Conservation (phyloP, 1,140 invertebrate species). For the Chironomus striatipennis region DNA sequence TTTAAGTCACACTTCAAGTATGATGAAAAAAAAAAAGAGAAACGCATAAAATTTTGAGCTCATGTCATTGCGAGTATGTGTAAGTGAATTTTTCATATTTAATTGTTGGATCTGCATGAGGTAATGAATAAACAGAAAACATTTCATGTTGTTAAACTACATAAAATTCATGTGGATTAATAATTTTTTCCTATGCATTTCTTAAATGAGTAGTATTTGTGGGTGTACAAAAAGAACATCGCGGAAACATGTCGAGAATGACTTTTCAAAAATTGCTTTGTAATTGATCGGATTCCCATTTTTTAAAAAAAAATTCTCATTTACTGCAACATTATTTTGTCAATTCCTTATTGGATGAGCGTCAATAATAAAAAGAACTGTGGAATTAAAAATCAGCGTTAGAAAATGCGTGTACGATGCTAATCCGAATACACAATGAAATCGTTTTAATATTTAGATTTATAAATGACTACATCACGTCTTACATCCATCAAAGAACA, state of each 20-base stretch:
- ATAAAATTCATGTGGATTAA: too few species aligned
- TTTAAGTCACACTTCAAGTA: slow-evolving; percentile 3
- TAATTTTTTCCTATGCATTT: background rate
- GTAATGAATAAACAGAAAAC: background rate
- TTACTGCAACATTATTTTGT: background rate
- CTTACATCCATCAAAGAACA: background rate
- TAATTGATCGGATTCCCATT: background rate
- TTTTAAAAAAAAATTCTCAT: background rate
- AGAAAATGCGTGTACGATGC: too few species aligned
- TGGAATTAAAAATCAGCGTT: too few species aligned
- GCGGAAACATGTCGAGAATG: slow-evolving; percentile 11
- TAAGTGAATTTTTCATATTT: background rate
- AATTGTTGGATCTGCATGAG: background rate
- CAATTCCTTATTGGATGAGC: too few species aligned
- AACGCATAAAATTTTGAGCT: slow-evolving; percentile 2
- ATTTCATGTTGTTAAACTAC: background rate
- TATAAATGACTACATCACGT: slow-evolving; percentile 1
- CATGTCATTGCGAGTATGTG: background rate
- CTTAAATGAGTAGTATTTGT: background rate
- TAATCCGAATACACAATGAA: too few species aligned
- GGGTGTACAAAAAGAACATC: slow-evolving; percentile 1
- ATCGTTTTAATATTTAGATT: background rate
- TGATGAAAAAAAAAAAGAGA: slow-evolving; percentile 6
- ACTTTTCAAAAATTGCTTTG: background rate
- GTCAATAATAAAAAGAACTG: too few species aligned